Conservation (phyloP, 2,113 vertebrate genomes). For the Erythrocercus mccallii region DNA sequence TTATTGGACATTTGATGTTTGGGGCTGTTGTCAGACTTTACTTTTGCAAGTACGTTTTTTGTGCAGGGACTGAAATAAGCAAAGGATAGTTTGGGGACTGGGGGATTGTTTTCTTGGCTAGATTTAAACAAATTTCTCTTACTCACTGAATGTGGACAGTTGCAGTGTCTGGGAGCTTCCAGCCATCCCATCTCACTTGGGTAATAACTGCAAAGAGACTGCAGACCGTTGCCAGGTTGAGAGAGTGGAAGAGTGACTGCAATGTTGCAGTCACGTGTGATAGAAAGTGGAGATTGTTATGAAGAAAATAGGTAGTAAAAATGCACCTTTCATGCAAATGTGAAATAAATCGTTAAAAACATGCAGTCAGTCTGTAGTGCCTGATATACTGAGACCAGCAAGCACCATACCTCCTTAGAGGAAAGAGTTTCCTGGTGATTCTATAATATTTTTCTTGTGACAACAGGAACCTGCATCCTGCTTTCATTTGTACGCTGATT, state of each 20-base stretch:
- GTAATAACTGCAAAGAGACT: neutral
- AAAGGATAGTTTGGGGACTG: neutral
- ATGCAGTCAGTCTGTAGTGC: neutral
- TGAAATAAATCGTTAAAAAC: neutral
- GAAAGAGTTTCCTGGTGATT: neutral
- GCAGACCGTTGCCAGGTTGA: neutral
- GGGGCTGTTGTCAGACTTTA: neutral
- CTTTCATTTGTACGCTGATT: neutral
- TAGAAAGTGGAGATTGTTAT: neutral
- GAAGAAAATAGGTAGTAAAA: neutral
- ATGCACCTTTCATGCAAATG: neutral
- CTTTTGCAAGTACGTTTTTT: neutral
- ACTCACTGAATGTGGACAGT: neutral
- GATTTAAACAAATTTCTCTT: neutral
- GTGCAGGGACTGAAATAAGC: neutral
- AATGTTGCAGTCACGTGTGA: neutral
- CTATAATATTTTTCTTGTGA: neutral
- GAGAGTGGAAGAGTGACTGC: neutral
- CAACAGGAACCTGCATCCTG: neutral
- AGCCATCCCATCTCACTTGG: fast-evolving
- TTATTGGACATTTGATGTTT: neutral
- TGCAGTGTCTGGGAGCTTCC: neutral
- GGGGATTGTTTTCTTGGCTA: neutral
- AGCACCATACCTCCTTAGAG: neutral
- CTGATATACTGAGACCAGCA: neutral